phyloP scores from a whole-genome alignment of 2,797 vertebrate genomes.

The Malurus splendens region DNA sequence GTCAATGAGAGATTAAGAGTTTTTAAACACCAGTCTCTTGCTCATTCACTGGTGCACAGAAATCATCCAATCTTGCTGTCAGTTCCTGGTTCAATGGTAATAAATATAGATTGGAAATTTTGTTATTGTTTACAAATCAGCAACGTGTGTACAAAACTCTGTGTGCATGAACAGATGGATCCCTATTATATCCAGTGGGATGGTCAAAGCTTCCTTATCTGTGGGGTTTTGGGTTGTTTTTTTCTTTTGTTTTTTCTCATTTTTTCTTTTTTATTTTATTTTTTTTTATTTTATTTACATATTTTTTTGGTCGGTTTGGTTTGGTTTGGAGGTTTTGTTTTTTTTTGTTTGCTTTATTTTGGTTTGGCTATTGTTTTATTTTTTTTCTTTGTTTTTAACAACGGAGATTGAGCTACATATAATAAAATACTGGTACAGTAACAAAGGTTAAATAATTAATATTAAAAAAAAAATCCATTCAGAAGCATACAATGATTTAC shows the following conservation, averaged over 20 bases:
- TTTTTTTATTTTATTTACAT: too few relatives aligned
- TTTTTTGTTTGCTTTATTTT: not conserved
- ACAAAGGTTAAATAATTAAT: constrained; percentile 8
- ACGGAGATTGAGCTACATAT: not conserved
- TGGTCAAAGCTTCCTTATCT: not conserved
- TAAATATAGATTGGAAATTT: not conserved
- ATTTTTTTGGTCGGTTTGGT: too few relatives aligned
- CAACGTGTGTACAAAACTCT: not conserved
- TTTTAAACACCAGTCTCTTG: not conserved
- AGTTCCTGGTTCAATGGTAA: not conserved
- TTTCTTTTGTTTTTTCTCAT: too few relatives aligned
- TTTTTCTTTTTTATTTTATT: too few relatives aligned
- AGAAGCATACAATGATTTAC: not conserved
- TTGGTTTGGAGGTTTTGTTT: too few relatives aligned
- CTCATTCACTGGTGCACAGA: not conserved
- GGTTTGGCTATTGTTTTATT: too few relatives aligned
- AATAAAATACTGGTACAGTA: not conserved
- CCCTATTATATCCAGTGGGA: not conserved
- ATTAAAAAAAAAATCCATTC: not conserved
- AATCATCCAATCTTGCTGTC: not conserved
- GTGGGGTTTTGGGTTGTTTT: not conserved
- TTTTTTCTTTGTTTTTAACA: not conserved
- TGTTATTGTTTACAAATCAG: not conserved
- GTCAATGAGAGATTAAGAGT: not conserved
- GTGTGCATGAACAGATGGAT: not conserved